Evolutionary conservation across 2,888 invertebrate genomes (phyloP), one percentile per base, ranked within the genome.

Genomic region (Epiblema foenella): DNA sequence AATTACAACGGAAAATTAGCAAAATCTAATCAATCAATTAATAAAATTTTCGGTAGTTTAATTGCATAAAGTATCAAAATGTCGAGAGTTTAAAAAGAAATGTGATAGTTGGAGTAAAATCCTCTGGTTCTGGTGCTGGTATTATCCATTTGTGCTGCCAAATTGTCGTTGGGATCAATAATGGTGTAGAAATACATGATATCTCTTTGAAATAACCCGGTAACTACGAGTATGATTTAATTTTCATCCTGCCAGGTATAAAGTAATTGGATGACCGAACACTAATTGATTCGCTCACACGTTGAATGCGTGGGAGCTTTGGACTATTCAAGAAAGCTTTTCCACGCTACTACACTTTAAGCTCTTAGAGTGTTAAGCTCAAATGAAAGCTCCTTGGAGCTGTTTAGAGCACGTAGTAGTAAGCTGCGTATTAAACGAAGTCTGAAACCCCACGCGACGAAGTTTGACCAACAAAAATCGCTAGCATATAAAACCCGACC

Each of bases 311-410:
- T 39, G 42, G 42, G 20, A 33, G 56, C 56, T 56, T 29, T 42
- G 15, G 59, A 11, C 20, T 20, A 59, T 42, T 59, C 59, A 59
- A 39, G 20, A 20, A 20, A 56, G 56, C 56, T 39, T 59, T 59
- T 39, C 37, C 42, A 15, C 18, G 20, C 42, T 20, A 18, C 39
- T 42, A 20, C 54, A 54, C 56, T 56, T 56, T 56, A 56, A 56
- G 56, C 56, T 56, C 56, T 18, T 9, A 1, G 29, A 8, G 15
- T 18, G 18, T 12, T 59, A 59, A 59, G 39, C 59, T 56, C 56
- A 20, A 42, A 59, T 59, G 20, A 42, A 59, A 39, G 56, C 33
- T 29, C 33, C 56, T 24, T 33, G 33, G 33, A 33, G 33, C n/a
- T 54, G 24, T 56, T 56, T 33, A n/a, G 33, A 56, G n/a, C 33